Evolutionary conservation across 2,113 vertebrate species (phyloP).

Genomic region (Ceuthmochares aereus): DNA sequence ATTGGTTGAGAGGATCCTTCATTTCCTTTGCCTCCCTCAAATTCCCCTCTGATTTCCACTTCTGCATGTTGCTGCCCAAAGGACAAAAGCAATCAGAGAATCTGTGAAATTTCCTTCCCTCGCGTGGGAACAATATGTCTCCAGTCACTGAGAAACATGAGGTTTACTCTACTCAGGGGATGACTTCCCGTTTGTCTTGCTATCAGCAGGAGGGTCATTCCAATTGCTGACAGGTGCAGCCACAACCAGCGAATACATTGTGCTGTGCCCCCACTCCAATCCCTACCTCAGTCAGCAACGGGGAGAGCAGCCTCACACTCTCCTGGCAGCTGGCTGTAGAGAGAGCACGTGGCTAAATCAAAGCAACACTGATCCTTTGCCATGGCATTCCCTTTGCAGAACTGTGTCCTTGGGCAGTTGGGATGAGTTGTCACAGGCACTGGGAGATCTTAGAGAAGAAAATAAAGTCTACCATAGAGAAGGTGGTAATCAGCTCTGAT

Average conservation of each 20-base stretch:
- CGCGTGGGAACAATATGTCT: background rate
- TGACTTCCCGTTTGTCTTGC: background rate
- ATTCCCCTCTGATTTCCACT: background rate
- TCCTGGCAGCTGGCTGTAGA: background rate
- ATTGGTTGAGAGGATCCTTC: background rate
- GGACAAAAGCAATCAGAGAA: background rate
- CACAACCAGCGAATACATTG: background rate
- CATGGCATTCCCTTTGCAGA: accelerated
- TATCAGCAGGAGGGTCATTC: background rate
- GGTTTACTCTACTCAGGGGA: background rate
- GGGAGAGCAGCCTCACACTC: background rate
- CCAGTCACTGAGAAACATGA: background rate
- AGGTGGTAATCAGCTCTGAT: background rate
- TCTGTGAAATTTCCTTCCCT: background rate
- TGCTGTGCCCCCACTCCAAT: background rate
- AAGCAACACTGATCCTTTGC: background rate
- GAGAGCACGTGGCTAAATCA: accelerated
- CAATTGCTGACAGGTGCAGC: background rate
- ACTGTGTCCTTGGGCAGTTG: background rate
- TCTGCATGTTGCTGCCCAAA: background rate
- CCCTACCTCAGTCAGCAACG: background rate
- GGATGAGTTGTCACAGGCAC: background rate
- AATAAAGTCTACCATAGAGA: background rate
- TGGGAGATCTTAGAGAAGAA: background rate
- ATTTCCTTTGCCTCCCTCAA: background rate